Percentiles rank a stretch among this genome's conserved stretches.
Evolutionary conservation across 1,140 invertebrate genomes (phyloP).

Genomic region (Triops longicaudatus): DNA sequence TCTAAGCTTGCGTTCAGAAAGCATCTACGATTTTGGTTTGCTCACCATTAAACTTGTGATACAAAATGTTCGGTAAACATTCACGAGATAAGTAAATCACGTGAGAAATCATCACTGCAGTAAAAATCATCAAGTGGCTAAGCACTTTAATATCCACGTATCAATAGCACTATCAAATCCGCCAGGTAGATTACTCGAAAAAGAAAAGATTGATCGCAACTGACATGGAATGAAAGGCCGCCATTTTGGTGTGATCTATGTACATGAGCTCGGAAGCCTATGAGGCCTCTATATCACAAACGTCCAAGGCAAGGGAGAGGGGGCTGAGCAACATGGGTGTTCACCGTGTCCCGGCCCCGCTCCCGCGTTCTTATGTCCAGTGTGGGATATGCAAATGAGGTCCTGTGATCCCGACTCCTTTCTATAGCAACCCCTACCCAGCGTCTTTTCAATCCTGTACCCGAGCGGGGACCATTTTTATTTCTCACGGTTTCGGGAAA

Average conservation of each 20-base stretch:
- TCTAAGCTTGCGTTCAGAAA: too few relatives aligned
- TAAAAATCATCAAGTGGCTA: too few relatives aligned
- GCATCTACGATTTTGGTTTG: too few relatives aligned
- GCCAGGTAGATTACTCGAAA: not conserved
- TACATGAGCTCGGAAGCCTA: not conserved
- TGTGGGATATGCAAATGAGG: conserved; percentile 7
- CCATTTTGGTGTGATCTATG: not conserved
- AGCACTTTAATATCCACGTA: not conserved
- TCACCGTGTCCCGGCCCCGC: not conserved
- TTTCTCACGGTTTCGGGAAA: conserved; percentile 14
- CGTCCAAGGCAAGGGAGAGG: not conserved
- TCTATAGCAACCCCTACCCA: conserved; percentile 3
- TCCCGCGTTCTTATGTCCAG: not conserved
- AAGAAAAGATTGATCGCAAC: not conserved
- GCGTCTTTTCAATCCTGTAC: not conserved
- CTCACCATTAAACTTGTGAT: too few relatives aligned
- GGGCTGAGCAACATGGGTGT: not conserved
- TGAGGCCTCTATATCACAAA: not conserved
- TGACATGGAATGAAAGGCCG: not conserved
- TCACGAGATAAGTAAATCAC: too few relatives aligned
- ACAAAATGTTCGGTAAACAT: too few relatives aligned
- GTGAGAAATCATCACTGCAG: too few relatives aligned
- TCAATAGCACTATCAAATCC: not conserved
- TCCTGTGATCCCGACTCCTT: conserved; percentile 5
- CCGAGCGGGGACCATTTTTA: conserved; percentile 1